Base-by-base conservation (phyloP, 2,888 invertebrate species). In the Rhodophaea formosa region DNA sequence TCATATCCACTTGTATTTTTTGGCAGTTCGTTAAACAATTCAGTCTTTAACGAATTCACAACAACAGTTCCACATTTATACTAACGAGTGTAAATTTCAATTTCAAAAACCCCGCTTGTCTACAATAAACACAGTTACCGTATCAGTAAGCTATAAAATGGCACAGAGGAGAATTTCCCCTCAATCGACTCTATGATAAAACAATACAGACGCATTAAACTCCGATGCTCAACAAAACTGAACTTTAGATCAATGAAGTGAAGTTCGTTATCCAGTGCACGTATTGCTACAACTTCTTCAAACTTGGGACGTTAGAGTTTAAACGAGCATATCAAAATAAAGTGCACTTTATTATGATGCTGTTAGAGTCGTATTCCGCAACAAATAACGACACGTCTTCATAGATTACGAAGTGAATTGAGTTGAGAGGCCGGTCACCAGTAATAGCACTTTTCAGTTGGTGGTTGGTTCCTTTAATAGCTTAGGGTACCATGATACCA, bases 171-270 rank as follows among this genome's bases (percentile, higher is more conserved):
- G 39, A 47, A 47, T 35, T 47, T 42, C 56, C 46, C n/a, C 47
- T 47, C 56, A 56, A 56, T 56, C 56, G 32, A 23, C 47, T 56
- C 47, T 56, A 56, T 56, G 47, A 56, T 56, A 56, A 56, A 56
- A 47, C 47, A 56, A 56, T 56, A 56, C 10, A 47, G 49, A 30
- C 29, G 35, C 39, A 55, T 55, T 55, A 55, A 39, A 54, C 15
- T 51, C 14, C 6, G 32, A n/a, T 16, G 15, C 35, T 15, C 15
- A 16, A 30, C 49, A 16, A 35, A 16, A 30, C 32, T 35, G 10
- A 15, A 35, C 49, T 32, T 32, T 1, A 35, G 16, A 15, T 16
- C 49, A 32, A 32, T 51, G 49, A 12, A 7, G 10, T 51, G 16
- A 51, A 51, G 49, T 32, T 35, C 15, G 49, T n/a, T 51, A 14